These are phyloP conservation scores for Cepaea hortensis DNA, from an alignment of 2,888 invertebrate species.

Conservation along the genomic window DNA sequence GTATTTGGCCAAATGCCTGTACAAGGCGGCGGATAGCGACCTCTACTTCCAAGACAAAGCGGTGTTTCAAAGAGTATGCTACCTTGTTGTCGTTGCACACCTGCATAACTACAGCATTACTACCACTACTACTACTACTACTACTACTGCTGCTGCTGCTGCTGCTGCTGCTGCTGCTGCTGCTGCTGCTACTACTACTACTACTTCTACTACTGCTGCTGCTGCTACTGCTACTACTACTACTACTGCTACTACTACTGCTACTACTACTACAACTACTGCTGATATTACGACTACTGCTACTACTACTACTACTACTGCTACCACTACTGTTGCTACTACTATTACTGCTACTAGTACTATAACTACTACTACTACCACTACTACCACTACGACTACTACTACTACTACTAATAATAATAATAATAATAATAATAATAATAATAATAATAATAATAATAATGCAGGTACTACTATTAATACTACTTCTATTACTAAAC, in stretches of 20 bases:
- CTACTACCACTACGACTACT: too few species aligned
- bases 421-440: too few species aligned
- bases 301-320: neutral
- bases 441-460: too few species aligned
- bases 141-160: conserved; percentile 29
- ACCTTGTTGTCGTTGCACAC: too few species aligned
- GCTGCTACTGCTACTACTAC: conserved; percentile 27
- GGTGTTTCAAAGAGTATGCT: too few species aligned
- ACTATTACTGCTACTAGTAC: neutral
- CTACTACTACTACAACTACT: conserved; percentile 27
- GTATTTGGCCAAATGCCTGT: neutral
- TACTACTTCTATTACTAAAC: too few species aligned
- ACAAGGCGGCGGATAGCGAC: neutral
- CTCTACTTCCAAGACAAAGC: neutral
- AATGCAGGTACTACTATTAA: too few species aligned
- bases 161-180: conserved; percentile 23
- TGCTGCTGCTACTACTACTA: conserved; percentile 31
- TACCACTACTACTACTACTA: conserved; percentile 27
- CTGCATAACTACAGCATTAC: neutral
- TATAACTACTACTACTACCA: too few species aligned
- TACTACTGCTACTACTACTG: conserved; percentile 36
- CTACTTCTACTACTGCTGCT: conserved; percentile 20
- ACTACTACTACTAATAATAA: too few species aligned
- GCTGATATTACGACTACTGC: conserved; percentile 31
- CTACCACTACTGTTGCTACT: neutral